A percentile compares a stretch with the other conserved stretches of the same genome.
Evolutionary conservation across 2,888 invertebrate species (phyloP).

Genomic region (Hedya salicella): DNA sequence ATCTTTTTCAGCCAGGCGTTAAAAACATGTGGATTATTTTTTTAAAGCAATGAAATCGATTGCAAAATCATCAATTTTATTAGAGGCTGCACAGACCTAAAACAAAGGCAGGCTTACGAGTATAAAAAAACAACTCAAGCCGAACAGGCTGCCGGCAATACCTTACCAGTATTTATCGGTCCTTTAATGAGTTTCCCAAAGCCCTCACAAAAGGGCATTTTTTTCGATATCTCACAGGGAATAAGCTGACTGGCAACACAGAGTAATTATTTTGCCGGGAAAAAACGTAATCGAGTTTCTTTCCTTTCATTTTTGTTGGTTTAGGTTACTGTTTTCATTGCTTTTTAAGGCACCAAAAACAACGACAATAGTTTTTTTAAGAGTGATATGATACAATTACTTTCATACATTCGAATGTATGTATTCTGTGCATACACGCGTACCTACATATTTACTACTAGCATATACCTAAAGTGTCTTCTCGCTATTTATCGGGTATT

Average conservation of each 20-base stretch:
- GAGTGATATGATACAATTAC: no score
- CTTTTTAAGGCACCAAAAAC: not conserved
- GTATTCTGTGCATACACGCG: no score
- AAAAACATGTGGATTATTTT: no score
- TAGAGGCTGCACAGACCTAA: no score
- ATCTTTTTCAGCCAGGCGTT: no score
- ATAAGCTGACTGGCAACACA: constrained; percentile 20
- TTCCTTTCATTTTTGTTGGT: constrained; percentile 15
- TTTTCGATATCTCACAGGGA: constrained; percentile 20
- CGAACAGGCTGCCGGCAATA: not conserved
- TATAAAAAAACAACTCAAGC: constrained; percentile 13
- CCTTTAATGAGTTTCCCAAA: constrained; percentile 33
- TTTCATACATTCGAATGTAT: no score
- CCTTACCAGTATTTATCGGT: constrained; percentile 35
- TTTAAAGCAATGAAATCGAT: no score
- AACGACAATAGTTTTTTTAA: not conserved
- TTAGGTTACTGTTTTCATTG: constrained; percentile 13
- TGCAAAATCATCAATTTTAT: no score
- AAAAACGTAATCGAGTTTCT: constrained; percentile 31
- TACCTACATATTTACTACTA: no score
- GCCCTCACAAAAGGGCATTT: constrained; percentile 27
- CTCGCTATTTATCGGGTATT: no score
- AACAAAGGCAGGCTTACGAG: not conserved
- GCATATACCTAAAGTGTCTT: no score
- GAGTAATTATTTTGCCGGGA: constrained; percentile 30